Evolutionary conservation across 2,888 invertebrate genomes (phyloP).

Genomic region (Drosophila dives): DNA sequence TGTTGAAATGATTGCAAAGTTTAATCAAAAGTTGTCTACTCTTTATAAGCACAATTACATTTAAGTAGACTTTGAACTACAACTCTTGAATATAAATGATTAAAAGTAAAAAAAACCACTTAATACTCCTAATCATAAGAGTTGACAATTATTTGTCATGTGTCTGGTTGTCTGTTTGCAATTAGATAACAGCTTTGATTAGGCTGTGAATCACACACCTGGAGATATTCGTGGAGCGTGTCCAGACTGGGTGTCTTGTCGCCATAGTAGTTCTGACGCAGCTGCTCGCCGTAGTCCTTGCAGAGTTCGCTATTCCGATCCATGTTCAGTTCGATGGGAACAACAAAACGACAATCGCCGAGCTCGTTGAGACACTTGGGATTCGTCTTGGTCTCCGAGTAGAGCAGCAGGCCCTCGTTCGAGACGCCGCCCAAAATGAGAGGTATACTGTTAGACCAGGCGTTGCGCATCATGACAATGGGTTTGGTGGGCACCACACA

Average conservation of each 20-base stretch:
- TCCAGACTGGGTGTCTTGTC: slow-evolving; percentile 82
- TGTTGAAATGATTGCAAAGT: neutral
- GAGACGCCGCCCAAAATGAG: slow-evolving; percentile 84
- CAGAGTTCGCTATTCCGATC: slow-evolving; percentile 80
- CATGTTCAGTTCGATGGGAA: slow-evolving; percentile 83
- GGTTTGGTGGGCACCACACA: slow-evolving; percentile 83
- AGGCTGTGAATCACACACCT: slow-evolving; percentile 61
- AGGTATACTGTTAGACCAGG: slow-evolving; percentile 84
- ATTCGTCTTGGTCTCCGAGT: slow-evolving; percentile 79
- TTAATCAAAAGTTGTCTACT: neutral
- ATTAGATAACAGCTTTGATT: neutral
- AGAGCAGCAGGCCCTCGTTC: slow-evolving; percentile 83
- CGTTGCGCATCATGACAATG: slow-evolving; percentile 81
- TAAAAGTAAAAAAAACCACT: neutral
- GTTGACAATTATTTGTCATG: neutral
- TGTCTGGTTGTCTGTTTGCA: neutral
- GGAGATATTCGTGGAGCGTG: slow-evolving; percentile 83
- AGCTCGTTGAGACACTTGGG: slow-evolving; percentile 82
- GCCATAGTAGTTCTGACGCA: slow-evolving; percentile 81
- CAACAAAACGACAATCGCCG: slow-evolving; percentile 81
- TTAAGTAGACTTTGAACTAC: too few species aligned
- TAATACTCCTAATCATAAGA: neutral
- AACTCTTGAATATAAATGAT: neutral
- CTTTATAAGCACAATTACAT: neutral
- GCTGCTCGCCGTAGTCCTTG: slow-evolving; percentile 79